Evolutionary conservation across 2,797 vertebrate genomes (phyloP).

Genomic region (Leuciscus waleckii): DNA sequence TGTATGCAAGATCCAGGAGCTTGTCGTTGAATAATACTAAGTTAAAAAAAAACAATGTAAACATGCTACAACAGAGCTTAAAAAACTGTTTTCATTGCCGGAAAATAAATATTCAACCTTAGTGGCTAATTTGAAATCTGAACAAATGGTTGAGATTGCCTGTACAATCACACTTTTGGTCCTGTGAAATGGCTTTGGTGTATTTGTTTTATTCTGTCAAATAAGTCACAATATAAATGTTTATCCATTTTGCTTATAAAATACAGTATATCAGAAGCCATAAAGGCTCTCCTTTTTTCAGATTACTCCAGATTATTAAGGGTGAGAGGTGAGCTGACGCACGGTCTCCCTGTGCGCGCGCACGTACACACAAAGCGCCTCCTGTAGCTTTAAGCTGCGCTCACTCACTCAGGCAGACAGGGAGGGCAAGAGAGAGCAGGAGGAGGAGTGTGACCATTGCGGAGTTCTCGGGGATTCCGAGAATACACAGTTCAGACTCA

Average conservation of each 20-base stretch:
- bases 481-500: conserved; percentile 76
- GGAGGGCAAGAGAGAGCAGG: conserved; percentile 29
- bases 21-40: not conserved
- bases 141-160: not conserved
- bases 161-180: not conserved
- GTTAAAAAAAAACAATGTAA: not conserved
- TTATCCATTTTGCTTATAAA: not conserved
- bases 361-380: conserved; percentile 17
- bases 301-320: conserved; percentile 22
- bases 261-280: not conserved
- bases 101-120: not conserved
- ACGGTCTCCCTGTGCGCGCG: conserved; percentile 31
- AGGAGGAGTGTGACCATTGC: conserved; percentile 71
- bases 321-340: conserved; percentile 27
- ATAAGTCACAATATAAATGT: not conserved
- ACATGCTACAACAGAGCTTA: not conserved
- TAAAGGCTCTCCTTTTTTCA: not conserved
- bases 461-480: conserved; percentile 79
- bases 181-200: not conserved
- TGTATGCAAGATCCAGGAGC: conserved; percentile 48
- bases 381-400: conserved; percentile 44
- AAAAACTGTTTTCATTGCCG: not conserved
- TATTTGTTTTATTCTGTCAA: not conserved
- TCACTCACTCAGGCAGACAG: not conserved
- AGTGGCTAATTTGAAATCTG: not conserved